Percentiles rank a stretch among this genome's conserved stretches.
These are phyloP conservation scores for Pangasius krempfi DNA, from an alignment of 2,797 vertebrate genomes.

Conservation along the genomic window DNA sequence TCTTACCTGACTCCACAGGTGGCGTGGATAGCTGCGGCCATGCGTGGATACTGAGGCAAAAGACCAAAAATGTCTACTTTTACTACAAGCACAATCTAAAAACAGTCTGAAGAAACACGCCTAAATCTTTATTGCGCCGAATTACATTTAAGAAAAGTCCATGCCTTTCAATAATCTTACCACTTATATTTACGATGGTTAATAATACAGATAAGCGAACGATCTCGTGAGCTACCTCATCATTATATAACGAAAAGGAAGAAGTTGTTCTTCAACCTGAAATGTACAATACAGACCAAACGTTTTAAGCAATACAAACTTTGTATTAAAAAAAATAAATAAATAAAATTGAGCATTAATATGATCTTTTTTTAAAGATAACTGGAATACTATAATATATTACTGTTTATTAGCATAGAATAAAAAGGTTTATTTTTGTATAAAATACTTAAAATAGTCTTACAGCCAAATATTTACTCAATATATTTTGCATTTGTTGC, in stretches of 20 bases:
- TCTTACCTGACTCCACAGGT: constrained; percentile 69
- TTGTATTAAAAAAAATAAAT: neutral
- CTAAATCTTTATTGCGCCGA: neutral
- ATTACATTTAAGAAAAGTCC: too few relatives aligned
- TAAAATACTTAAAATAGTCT: too few relatives aligned
- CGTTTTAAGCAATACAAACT: neutral
- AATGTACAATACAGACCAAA: neutral
- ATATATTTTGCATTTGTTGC: too few relatives aligned
- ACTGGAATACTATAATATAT: too few relatives aligned
- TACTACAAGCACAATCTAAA: neutral
- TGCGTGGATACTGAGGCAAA: constrained; percentile 65
- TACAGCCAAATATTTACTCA: too few relatives aligned
- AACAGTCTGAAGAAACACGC: neutral
- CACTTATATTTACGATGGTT: too few relatives aligned
- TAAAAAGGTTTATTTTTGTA: too few relatives aligned
- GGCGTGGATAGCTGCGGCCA: fast-evolving
- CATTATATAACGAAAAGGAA: neutral
- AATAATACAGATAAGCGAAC: too few relatives aligned
- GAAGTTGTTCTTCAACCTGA: too few relatives aligned
- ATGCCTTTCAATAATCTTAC: too few relatives aligned
- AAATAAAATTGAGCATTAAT: neutral
- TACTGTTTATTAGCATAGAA: too few relatives aligned
- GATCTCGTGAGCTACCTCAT: neutral
- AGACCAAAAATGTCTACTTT: neutral
- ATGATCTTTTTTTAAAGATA: too few relatives aligned